A percentile compares a stretch with the other conserved stretches of the same genome.
These are phyloP conservation scores for Apeltes quadracus DNA, from an alignment of 2,113 vertebrate genomes.

Conservation along the genomic window DNA sequence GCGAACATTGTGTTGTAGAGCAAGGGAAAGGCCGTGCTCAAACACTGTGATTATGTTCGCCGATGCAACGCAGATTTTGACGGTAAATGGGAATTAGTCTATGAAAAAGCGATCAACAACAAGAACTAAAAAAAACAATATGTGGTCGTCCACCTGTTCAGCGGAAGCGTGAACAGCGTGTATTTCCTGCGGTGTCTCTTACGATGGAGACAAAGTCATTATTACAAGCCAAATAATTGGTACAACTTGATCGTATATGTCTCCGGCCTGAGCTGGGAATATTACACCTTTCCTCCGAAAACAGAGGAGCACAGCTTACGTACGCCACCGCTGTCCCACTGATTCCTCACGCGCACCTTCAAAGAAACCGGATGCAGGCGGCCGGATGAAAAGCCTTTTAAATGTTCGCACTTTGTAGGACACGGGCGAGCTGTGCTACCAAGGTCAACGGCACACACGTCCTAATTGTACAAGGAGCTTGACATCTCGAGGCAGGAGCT, in stretches of 20 bases:
- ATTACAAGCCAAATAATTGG: neutral
- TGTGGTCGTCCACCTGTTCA: neutral
- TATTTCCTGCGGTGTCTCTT: neutral
- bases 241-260: neutral
- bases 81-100: neutral
- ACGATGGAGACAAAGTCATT: neutral
- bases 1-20: neutral
- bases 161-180: neutral
- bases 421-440: constrained; percentile 81
- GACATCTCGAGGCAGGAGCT: constrained; percentile 90
- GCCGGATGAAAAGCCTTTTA: constrained; percentile 53
- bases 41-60: neutral
- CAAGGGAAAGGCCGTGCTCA: neutral
- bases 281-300: neutral
- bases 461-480: constrained; percentile 95
- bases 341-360: constrained; percentile 35
- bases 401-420: constrained; percentile 86
- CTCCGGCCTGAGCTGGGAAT: neutral
- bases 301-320: neutral
- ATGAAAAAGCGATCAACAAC: neutral
- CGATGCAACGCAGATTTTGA: neutral
- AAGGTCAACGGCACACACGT: constrained; percentile 93
- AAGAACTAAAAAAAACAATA: neutral
- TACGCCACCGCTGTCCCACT: neutral
- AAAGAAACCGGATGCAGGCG: constrained; percentile 35